Evolutionary conservation across 2,113 vertebrate genomes (phyloP).

Genomic region (Suricata suricatta): DNA sequence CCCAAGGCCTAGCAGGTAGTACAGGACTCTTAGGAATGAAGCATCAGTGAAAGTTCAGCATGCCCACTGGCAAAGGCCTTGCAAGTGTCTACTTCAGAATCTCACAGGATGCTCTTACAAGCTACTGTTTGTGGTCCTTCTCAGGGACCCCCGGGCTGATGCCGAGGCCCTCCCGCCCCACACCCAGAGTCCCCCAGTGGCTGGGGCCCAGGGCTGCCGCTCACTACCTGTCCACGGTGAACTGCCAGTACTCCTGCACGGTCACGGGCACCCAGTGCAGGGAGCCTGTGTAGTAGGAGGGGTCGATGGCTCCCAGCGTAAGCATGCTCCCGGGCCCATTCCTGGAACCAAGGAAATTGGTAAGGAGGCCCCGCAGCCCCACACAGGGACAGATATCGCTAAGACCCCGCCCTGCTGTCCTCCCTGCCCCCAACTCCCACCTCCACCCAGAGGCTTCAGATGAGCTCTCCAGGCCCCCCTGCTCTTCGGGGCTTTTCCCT

Average conservation of each 20-base stretch:
- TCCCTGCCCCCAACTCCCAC: neutral
- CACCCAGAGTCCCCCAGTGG: neutral
- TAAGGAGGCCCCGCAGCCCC: neutral
- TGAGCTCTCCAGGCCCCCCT: neutral
- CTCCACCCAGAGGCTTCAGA: neutral
- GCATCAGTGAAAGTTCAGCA: rapidly evolving
- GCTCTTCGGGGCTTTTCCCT: neutral
- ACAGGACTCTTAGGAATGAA: rapidly evolving
- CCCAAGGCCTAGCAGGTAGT: rapidly evolving
- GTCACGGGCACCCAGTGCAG: constrained; percentile 86
- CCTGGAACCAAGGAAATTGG: constrained; percentile 60
- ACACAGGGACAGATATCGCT: rapidly evolving
- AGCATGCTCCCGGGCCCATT: constrained; percentile 82
- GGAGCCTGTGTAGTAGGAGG: constrained; percentile 76
- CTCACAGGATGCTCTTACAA: rapidly evolving
- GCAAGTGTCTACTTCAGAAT: neutral
- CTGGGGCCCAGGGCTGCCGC: rapidly evolving
- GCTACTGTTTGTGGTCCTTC: neutral
- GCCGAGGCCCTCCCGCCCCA: rapidly evolving
- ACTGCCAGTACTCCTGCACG: constrained; percentile 86
- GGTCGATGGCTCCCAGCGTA: constrained; percentile 83
- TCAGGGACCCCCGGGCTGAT: neutral
- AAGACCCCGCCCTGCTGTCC: neutral
- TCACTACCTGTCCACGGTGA: constrained; percentile 86
- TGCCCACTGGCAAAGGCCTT: neutral